Percentiles rank a stretch among this genome's conserved stretches.
phyloP scores from a whole-genome alignment of 1,140 invertebrate genomes.

The Thaumetopoea pityocampa region DNA sequence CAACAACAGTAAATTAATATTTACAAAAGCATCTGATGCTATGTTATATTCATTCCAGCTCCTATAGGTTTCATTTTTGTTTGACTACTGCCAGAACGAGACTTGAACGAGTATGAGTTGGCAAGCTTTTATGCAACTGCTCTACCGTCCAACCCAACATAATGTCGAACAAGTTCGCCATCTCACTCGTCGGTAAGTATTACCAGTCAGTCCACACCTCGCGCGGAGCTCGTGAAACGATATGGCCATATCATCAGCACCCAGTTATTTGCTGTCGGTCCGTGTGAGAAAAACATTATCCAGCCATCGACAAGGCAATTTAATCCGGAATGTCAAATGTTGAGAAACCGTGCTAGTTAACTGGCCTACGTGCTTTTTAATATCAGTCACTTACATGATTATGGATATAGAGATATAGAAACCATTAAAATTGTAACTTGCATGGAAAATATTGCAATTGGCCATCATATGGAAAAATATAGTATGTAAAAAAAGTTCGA shows the following conservation, averaged over 20 bases:
- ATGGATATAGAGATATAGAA: no score
- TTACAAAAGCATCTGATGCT: no score
- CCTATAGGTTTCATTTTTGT: no score
- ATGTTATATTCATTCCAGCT: no score
- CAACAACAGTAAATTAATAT: no score
- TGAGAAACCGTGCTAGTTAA: constrained; percentile 30
- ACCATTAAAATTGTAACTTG: no score
- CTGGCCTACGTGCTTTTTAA: constrained; percentile 12
- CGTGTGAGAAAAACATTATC: constrained; percentile 64
- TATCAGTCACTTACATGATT: no score
- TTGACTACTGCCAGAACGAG: no score
- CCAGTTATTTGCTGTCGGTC: constrained; percentile 62
- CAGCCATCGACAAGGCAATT: constrained; percentile 52
- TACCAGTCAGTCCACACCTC: constrained; percentile 25
- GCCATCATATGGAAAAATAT: no score
- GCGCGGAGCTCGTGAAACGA: constrained; percentile 40
- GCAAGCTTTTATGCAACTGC: background rate
- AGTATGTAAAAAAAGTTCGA: no score
- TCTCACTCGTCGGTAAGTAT: background rate
- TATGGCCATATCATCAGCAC: constrained; percentile 60
- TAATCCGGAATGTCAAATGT: constrained; percentile 62
- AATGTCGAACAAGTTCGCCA: background rate
- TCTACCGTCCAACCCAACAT: background rate
- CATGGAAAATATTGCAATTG: no score
- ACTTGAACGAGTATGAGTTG: no score